phyloP scores from a whole-genome alignment of 2,113 vertebrate species.

The Thamnaconus septentrionalis region DNA sequence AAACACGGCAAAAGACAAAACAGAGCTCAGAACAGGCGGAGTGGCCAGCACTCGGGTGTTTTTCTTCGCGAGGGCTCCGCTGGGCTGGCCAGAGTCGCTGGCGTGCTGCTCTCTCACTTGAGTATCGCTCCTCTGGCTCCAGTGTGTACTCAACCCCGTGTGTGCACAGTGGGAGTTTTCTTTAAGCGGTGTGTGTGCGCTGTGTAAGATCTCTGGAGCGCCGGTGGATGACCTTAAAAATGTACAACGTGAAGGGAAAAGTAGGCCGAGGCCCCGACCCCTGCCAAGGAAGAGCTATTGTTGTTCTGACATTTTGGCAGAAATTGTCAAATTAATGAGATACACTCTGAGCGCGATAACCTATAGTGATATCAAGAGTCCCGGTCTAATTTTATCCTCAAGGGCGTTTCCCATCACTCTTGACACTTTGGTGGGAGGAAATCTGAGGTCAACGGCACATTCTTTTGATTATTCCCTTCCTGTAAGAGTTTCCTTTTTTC shows the following conservation, averaged over 20 bases:
- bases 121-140: slow-evolving; percentile 23
- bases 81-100: slow-evolving; percentile 29
- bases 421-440: slow-evolving; percentile 25
- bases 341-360: slow-evolving; percentile 49
- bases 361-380: slow-evolving; percentile 27
- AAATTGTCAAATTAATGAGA: slow-evolving; percentile 57
- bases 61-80: slow-evolving; percentile 52
- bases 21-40: slow-evolving; percentile 35
- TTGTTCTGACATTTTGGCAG: slow-evolving; percentile 70
- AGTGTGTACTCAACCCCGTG: slow-evolving; percentile 51
- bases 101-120: slow-evolving; percentile 54
- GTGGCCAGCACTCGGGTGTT: slow-evolving; percentile 31
- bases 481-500: not conserved
- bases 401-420: slow-evolving; percentile 19
- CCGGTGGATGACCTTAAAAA: slow-evolving; percentile 52
- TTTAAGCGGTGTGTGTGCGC: slow-evolving; percentile 24
- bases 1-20: slow-evolving; percentile 42
- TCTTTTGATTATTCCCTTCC: not conserved
- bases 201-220: slow-evolving; percentile 4
- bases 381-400: slow-evolving; percentile 49
- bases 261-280: slow-evolving; percentile 35
- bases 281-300: slow-evolving; percentile 64
- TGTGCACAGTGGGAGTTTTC: slow-evolving; percentile 46
- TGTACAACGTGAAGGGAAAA: slow-evolving; percentile 36
- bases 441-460: slow-evolving; percentile 2